Base-by-base conservation (phyloP, 2,888 invertebrate species). In the Pachliopta kotzebuea region DNA sequence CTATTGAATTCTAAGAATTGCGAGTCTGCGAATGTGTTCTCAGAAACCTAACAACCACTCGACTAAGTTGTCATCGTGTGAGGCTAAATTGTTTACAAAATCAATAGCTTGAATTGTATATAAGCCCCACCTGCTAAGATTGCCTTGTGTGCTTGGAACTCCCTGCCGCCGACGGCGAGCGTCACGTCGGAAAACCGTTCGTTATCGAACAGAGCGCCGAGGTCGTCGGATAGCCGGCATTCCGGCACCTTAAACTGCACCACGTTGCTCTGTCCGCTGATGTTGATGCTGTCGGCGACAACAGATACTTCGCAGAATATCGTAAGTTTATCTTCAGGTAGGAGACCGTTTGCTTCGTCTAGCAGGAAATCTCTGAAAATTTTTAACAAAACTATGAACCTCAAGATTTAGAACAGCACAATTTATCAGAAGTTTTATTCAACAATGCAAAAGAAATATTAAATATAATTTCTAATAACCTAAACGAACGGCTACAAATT, bases 271-370 rank as follows among this genome's bases (percentile, higher is more conserved):
- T 99, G 99, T 72, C 99, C 99, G 77, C 98, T 98, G 81, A 99
- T 98, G 93, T 99, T 99, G 79, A 99, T 98, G 90, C 99, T 98
- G 92, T 99, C 99, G 67, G 99, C 99, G 59, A 99, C 99, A 55
- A 99, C 99, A 65, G 92, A 92, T 88, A 96, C 98, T 94, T 99
- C 99, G 93, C 99, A 99, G 93, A 98, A 99, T 93, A 99, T 98
- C 85, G 99, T 99, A 86, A 99, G 94, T 92, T 99, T 98, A 88
- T 99, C 99, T 87, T 99, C 99, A 21, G 99, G 99, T 78, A 99
- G 93, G 56, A 99, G 94, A 75, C 99, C 99, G 86, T 99, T 99
- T 68, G 98, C 97, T 93, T 99, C 99, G 88, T 99, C 99, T 86
- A 99, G 93, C 70, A 99, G 94, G 91, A 99, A 99, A 92, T 99